phyloP scores from a whole-genome alignment of 2,797 vertebrate species.

The Sebastes diaconus region DNA sequence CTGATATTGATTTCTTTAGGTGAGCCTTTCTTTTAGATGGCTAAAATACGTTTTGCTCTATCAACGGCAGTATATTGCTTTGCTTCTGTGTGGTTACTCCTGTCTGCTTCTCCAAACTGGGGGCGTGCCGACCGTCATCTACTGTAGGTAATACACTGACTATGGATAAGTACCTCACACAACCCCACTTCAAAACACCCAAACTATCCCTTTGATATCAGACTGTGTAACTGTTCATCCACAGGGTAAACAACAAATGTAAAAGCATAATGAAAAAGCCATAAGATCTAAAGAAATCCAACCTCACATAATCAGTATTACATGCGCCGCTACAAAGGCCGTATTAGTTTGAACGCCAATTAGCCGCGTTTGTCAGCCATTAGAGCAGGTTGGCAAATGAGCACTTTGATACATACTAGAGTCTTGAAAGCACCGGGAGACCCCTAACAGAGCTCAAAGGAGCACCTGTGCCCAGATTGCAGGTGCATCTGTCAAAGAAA shows the following conservation, averaged over 20 bases:
- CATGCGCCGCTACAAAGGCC: not conserved
- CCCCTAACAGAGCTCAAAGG: conserved; percentile 23
- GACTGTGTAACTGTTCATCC: not conserved
- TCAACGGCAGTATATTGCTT: no score
- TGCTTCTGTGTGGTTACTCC: no score
- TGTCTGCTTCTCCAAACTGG: no score
- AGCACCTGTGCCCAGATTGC: conserved; percentile 12
- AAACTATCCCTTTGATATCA: not conserved
- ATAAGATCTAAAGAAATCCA: not conserved
- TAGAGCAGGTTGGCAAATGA: conserved; percentile 3
- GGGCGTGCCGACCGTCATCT: no score
- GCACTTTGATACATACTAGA: not conserved
- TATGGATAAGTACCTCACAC: no score
- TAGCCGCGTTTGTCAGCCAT: not conserved
- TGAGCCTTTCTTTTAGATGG: no score
- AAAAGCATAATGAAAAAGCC: not conserved
- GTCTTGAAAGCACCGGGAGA: conserved; percentile 11
- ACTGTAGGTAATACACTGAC: no score
- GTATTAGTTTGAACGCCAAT: not conserved
- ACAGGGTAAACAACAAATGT: not conserved
- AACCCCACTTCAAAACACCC: no score
- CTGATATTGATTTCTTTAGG: no score
- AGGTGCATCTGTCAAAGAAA: conserved; percentile 22
- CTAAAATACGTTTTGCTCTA: no score
- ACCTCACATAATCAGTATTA: not conserved